phyloP scores from a whole-genome alignment of 1,140 invertebrate genomes.

The Battus philenor region DNA sequence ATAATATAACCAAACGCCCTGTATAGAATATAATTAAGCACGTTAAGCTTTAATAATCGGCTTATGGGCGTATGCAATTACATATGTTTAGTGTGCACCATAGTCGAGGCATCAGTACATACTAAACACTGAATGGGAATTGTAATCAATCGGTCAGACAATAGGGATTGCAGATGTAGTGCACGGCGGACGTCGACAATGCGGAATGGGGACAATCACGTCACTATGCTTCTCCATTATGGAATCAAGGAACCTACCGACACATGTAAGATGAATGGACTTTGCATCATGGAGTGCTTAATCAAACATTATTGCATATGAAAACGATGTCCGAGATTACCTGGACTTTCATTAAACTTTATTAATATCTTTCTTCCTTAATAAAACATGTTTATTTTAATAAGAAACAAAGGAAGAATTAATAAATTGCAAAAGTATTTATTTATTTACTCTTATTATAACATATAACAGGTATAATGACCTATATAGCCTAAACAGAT shows the following conservation, averaged over 20 bases:
- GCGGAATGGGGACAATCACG: constrained; percentile 34
- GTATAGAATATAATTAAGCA: constrained; percentile 26
- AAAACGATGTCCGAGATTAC: background rate
- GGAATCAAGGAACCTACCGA: constrained; percentile 30
- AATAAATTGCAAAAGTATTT: too few species aligned
- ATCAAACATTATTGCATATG: background rate
- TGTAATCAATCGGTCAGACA: constrained; percentile 49
- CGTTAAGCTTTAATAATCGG: constrained; percentile 49
- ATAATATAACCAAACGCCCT: constrained; percentile 1
- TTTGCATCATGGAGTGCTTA: constrained; percentile 7
- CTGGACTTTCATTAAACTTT: constrained; percentile 9
- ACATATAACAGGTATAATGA: too few species aligned
- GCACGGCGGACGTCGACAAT: constrained; percentile 24
- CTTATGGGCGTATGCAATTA: constrained; percentile 38
- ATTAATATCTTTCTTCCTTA: too few species aligned
- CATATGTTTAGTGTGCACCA: constrained; percentile 24
- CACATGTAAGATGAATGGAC: constrained; percentile 26
- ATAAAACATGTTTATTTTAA: too few species aligned
- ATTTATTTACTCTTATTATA: too few species aligned
- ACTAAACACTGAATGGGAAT: constrained; percentile 31
- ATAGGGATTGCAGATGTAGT: constrained; percentile 33
- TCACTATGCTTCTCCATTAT: constrained; percentile 33
- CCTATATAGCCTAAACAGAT: too few species aligned
- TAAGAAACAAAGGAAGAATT: too few species aligned
- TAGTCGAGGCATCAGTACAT: constrained; percentile 29